These are phyloP conservation scores for Cyclargus thomasi DNA, from an alignment of 1,140 invertebrate genomes.

Conservation along the genomic window DNA sequence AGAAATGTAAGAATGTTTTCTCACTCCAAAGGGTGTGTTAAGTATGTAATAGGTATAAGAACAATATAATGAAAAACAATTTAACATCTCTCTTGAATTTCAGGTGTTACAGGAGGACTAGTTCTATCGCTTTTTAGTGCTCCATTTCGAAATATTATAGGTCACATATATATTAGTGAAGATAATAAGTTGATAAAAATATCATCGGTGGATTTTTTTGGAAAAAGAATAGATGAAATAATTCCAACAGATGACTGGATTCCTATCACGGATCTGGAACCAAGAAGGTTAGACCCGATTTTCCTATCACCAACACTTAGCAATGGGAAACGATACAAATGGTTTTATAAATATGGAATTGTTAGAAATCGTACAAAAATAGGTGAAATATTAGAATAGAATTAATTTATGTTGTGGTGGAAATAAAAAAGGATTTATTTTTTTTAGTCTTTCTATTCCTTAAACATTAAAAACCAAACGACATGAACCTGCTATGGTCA, in stretches of 20 bases:
- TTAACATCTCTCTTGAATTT: slow-evolving; percentile 26
- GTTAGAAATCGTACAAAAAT: slow-evolving; percentile 52
- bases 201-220: slow-evolving; percentile 76
- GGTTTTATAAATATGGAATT: slow-evolving; percentile 55
- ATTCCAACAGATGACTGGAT: slow-evolving; percentile 65
- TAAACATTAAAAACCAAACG: slow-evolving; percentile 50
- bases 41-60: too few relatives aligned
- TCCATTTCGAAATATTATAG: slow-evolving; percentile 72
- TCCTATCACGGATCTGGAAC: slow-evolving; percentile 59
- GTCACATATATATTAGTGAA: slow-evolving; percentile 75
- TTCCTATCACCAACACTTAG: slow-evolving; percentile 51
- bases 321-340: slow-evolving; percentile 59
- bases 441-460: slow-evolving; percentile 49
- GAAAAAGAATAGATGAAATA: slow-evolving; percentile 70
- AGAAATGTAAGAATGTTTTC: too few relatives aligned
- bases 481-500: slow-evolving; percentile 42
- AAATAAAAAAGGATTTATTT: slow-evolving; percentile 30
- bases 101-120: slow-evolving; percentile 61
- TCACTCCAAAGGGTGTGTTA: background rate
- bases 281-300: slow-evolving; percentile 46
- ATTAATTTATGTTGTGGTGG: slow-evolving; percentile 19
- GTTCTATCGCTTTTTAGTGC: slow-evolving; percentile 53
- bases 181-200: slow-evolving; percentile 72
- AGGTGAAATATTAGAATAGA: slow-evolving; percentile 48
- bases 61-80: background rate